Base-by-base conservation (phyloP, 2,797 vertebrate species). In the Epinephelus malabaricus region DNA sequence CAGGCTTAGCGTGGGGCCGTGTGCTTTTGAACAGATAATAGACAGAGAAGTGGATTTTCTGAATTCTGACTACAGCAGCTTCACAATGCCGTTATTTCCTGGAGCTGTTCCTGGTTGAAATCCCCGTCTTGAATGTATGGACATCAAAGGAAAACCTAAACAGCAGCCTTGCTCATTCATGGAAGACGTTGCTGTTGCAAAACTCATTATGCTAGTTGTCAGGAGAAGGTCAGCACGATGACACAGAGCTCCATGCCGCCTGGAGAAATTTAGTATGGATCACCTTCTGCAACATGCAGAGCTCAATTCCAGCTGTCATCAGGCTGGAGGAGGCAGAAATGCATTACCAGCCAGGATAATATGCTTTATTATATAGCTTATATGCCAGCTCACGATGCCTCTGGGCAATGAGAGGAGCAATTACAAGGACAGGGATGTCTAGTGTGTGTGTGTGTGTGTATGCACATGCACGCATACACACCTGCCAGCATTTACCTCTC, bases 301-400 rank as follows among this genome's bases (percentile, higher is more conserved):
- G 88, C 91, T 94, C 92, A 88, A 93, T 94, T 92, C 83, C 86
- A 92, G 88, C 92, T 93, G 92, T 94, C 92, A 92, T 92, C 88
- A 73, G 64, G 78, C 86, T 91, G 88, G 82, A 91, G 84, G 86
- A 92, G 86, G 92, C 86, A 88, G 86, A 92, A 94, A 94, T 85
- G 79, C 92, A 93, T 94, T 92, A 93, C 84, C 87, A 88, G 73
- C 86, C 88, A 58, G 86, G 86, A 92, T 93, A 93, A 95, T 91
- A 86, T 88, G 91, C 92, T 94, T 93, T 93, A 93, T 94, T 92
- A 92, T 89, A 82, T 86, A 82, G 88, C 85, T 90, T 92, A 92
- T 90, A 92, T 92, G 91, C 90, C 89, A 81, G 91, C 92, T 90
- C 93, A 93, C 83, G 83, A 75, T 75, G 89, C 90, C 86, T 87